Evolutionary conservation across 64 coral and sea anemone genomes (phyloP), one percentile per base, ranked within the genome.

Genomic region (Orbicella faveolata): DNA sequence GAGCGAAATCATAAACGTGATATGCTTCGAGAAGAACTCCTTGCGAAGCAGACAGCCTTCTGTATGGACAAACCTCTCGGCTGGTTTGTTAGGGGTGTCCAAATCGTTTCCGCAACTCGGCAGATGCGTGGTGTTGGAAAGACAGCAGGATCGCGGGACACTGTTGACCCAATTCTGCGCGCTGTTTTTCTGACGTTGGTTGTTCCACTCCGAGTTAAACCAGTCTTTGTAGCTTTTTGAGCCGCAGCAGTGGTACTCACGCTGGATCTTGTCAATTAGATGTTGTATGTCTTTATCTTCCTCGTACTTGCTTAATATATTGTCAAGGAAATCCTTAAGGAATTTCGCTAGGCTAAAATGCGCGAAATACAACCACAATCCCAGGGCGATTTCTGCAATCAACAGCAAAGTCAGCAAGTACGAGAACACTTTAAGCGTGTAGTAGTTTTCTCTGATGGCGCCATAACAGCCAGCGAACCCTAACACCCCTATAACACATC

Each of bases 181-280:
- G 84, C 88, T 94, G 52, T 39, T 59, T 65, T 94, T 94, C 81
- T 94, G 93, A 52, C 75, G 80, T 66, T 75, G 54, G 74, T 73
- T 44, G 51, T 94, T 94, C 93, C 93, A 94, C 16, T 87, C 53
- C 17, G 93, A 94, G 48, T 86, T 39, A 90, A 90, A 94, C 93
- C 93, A 94, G 64, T 94, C 93, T 16, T 36, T 80, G 81, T 90
- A 94, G 79, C 75, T 78, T 35, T 80, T 44, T 8, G 93, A 89
- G 19, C 93, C 93, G 18, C 93, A 94, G 63, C 93, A 94, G 36
- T 90, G 64, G 20, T 89, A 87, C 36, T 80, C 87, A 6, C 66
- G 61, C 84, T 94, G 93, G 36, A 94, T 79, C 61, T 75, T 64
- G 51, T 94, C 83, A 23, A 94, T 94, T 33, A 89, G 73, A 16